Conservation (phyloP, 35 echinoderm and acorn worm genomes). For the Ptychodera flava region DNA sequence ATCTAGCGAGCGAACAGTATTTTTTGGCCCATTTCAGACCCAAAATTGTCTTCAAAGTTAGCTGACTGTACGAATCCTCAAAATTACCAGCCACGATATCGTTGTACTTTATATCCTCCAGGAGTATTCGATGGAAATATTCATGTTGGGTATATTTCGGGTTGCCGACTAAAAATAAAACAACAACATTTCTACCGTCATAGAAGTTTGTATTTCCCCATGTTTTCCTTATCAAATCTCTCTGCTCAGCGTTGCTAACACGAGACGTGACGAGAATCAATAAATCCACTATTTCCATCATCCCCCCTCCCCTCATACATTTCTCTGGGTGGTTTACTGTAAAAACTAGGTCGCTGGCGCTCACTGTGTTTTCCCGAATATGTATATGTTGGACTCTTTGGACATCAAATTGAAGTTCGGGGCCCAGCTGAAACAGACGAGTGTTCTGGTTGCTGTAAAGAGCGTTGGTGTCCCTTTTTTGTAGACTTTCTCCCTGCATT, state of each 20-base stretch:
- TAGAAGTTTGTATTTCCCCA: background rate
- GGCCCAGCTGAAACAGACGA: background rate
- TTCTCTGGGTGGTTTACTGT: background rate
- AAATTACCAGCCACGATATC: slow-evolving; percentile 70
- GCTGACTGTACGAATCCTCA: slow-evolving; percentile 37
- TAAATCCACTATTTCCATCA: background rate
- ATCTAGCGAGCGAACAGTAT: slow-evolving; percentile 39
- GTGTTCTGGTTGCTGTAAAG: background rate
- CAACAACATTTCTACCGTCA: slow-evolving; percentile 6
- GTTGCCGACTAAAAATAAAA: slow-evolving; percentile 19
- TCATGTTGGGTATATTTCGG: background rate
- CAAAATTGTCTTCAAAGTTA: slow-evolving; percentile 59
- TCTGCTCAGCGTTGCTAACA: background rate
- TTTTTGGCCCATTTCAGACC: slow-evolving; percentile 55
- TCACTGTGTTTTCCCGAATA: background rate
- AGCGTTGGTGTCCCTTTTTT: background rate
- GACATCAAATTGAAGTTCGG: background rate
- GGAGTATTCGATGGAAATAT: background rate
- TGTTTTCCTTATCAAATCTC: slow-evolving; percentile 23
- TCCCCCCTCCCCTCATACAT: background rate
- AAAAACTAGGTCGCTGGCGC: background rate
- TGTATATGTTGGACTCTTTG: background rate
- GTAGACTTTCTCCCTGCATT: background rate
- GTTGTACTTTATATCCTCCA: slow-evolving; percentile 19
- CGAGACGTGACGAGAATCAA: background rate